Evolutionary conservation across 2,113 vertebrate genomes (phyloP).

Genomic region (Solea senegalensis): DNA sequence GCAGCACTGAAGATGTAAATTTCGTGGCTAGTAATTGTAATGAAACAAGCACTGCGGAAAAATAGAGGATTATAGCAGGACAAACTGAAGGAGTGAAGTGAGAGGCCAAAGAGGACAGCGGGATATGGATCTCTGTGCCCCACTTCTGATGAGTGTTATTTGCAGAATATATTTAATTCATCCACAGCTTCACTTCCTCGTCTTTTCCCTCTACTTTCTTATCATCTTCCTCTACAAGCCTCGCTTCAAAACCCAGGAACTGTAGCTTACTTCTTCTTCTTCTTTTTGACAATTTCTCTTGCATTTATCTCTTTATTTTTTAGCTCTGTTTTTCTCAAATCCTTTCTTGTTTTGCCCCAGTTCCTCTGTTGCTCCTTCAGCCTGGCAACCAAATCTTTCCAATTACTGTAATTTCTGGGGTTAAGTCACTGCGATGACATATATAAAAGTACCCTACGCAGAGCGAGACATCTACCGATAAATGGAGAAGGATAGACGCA

Average conservation of each 20-base stretch:
- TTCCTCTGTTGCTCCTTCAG: slow-evolving; percentile 1
- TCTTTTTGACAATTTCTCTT: neutral
- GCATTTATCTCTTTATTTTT: neutral
- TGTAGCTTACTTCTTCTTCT: neutral
- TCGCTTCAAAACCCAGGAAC: neutral
- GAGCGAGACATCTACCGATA: neutral
- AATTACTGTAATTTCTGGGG: slow-evolving; percentile 40
- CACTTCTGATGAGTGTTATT: slow-evolving; percentile 31
- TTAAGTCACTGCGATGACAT: neutral
- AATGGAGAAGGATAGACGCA: slow-evolving; percentile 23
- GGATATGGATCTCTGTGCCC: slow-evolving; percentile 26
- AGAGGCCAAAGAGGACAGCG: neutral
- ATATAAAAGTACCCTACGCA: slow-evolving; percentile 8
- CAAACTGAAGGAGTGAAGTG: neutral
- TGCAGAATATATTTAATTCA: slow-evolving; percentile 57
- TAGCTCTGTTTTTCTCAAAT: neutral
- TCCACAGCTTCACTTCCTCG: slow-evolving; percentile 15
- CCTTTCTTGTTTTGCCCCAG: too few species aligned
- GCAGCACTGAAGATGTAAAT: too few species aligned
- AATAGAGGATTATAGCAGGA: neutral
- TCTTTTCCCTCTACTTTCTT: slow-evolving; percentile 10
- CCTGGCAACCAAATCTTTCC: slow-evolving; percentile 5
- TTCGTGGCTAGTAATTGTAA: neutral
- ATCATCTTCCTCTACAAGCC: slow-evolving; percentile 11
- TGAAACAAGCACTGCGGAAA: neutral